A percentile compares a stretch with the other conserved stretches of the same genome.
These are phyloP conservation scores for Hafferia zeledoni DNA, from an alignment of 2,797 vertebrate genomes.

Conservation along the genomic window DNA sequence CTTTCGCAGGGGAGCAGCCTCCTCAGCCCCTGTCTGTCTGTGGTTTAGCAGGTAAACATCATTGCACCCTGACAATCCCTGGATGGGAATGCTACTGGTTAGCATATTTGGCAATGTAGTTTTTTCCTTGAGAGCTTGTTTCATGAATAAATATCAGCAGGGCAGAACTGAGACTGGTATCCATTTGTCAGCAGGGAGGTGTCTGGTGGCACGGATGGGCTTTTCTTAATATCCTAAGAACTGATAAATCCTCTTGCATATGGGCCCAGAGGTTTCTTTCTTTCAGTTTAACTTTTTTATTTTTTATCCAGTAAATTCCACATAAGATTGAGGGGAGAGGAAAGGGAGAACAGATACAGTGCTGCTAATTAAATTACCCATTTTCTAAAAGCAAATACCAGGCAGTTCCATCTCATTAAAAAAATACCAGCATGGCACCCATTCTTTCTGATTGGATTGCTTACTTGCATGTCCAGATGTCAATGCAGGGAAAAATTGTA, in stretches of 20 bases:
- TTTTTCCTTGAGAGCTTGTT: neutral
- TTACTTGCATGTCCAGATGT: neutral
- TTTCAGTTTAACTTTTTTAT: neutral
- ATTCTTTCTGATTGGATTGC: neutral
- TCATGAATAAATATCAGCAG: neutral
- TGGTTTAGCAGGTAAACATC: neutral
- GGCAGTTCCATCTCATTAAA: neutral
- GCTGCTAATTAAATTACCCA: neutral
- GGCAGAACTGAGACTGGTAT: neutral
- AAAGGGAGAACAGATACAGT: neutral
- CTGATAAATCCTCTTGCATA: neutral
- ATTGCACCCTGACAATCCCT: neutral
- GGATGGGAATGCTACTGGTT: neutral
- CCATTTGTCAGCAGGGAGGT: neutral
- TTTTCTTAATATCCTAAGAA: neutral
- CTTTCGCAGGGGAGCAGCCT: neutral
- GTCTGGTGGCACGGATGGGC: neutral
- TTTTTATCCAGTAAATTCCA: neutral
- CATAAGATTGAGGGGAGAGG: neutral
- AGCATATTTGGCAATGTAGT: neutral
- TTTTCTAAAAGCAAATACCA: slow-evolving; percentile 24
- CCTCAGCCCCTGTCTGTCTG: neutral
- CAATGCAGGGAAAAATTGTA: neutral
- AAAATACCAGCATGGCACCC: neutral
- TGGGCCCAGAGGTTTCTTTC: neutral